Evolutionary conservation across 2,888 invertebrate genomes (phyloP), one percentile per base, ranked within the genome.

Genomic region (Hybos culiciformis): DNA sequence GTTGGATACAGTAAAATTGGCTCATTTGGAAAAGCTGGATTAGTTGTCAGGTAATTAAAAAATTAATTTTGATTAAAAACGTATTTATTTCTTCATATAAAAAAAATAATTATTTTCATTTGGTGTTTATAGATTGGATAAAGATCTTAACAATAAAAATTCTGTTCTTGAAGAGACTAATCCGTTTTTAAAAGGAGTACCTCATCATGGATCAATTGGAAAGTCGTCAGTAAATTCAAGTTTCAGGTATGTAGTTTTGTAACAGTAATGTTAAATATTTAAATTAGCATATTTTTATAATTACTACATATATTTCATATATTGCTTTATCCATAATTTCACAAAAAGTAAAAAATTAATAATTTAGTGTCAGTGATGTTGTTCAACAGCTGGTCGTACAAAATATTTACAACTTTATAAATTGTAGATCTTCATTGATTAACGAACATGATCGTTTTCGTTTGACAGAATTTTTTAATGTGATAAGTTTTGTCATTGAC

Each of bases 1-100:
- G 60, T 60, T 21, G 61, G 60, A 2, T 62, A 61, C 45, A 58
- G 59, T 46, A 66, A 65, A 56, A 62, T 66, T 37, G 63, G 63
- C 34, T 65, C 65, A 18, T 65, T 69, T 53, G 71, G 70, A 39
- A 71, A 70, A 53, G 61, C 63, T 21, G 70, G 70, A 21, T 52
- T 70, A 37, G 62, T 64, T 53, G 59, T 63, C 39, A 61, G 60
- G 57, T 63, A 54, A 50, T n/a, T n/a, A 59, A 45, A 39, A 41
- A 45, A 46, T 45, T 48, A 45, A 48, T 47, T 39, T 37, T n/a
- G 39, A 43, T n/a, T n/a, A n/a, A n/a, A n/a, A n/a, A n/a, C n/a
- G 37, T 42, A 31, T 46, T 26, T 34, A 9, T 12, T 11, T 36
- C 3, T 19, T 43, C 41, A 32, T 23, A 20, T 12, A 15, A n/a